phyloP scores from a whole-genome alignment of 35 echinoderm and acorn worm genomes.

The Holothuria glaberrima region DNA sequence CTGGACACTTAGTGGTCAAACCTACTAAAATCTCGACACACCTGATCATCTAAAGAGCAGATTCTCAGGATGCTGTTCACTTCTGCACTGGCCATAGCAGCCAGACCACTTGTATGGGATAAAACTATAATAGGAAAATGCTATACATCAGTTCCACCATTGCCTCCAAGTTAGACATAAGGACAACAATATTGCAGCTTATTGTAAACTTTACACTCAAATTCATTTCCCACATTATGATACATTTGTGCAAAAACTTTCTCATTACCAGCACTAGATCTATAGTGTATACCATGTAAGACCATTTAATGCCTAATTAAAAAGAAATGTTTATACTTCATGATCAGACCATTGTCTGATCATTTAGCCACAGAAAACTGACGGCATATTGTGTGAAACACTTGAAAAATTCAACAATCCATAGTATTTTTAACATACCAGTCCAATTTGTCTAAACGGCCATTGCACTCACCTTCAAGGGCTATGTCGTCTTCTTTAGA shows the following conservation, averaged over 20 bases:
- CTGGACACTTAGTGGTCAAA: background rate
- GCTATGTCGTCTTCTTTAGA: background rate
- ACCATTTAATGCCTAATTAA: too few species aligned
- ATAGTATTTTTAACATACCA: background rate
- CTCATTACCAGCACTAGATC: background rate
- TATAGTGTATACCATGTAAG: background rate
- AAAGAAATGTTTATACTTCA: too few species aligned
- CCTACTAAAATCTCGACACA: background rate
- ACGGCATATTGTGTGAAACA: too few species aligned
- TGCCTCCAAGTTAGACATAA: too few species aligned
- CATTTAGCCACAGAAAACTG: too few species aligned
- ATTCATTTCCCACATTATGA: background rate
- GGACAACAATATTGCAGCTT: too few species aligned
- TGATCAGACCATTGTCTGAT: too few species aligned
- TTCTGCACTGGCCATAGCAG: background rate
- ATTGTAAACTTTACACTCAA: background rate
- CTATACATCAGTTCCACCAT: too few species aligned
- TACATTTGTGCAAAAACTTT: background rate
- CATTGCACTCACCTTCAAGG: background rate
- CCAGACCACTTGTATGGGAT: constrained; percentile 6
- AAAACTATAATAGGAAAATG: background rate
- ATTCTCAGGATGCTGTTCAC: constrained; percentile 3
- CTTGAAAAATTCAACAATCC: too few species aligned
- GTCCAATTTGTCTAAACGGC: background rate
- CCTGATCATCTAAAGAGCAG: background rate